Base-by-base conservation (phyloP, 1,140 invertebrate genomes). In the Drosophila littoralis region DNA sequence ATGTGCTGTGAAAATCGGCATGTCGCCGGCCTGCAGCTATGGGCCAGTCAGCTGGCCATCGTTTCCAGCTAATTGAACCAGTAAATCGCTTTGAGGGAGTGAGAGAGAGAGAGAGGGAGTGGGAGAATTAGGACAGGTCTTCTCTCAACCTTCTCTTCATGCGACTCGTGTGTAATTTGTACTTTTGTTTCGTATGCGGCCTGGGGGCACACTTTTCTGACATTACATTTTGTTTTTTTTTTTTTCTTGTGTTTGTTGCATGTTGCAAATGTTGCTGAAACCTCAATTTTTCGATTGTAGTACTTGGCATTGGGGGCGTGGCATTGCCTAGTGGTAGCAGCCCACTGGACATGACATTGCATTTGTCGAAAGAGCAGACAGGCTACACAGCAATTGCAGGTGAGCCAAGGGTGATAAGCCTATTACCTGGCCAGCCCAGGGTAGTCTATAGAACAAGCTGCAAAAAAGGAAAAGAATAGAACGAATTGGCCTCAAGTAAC, bases 21-120 rank as follows among this genome's bases (percentile, higher is more conserved):
- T 51, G 43, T 66, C 33, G 57, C 38, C 46, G 28, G 45, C 78
- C 78, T 7, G 48, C 1, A 70, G 83, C 83, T 80, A 55, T 79
- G 66, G 82, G 82, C 46, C 82, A 88, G 52, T 64, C 73, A 67
- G 12, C 22, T 4, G 46, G 17, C 28, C 50, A 48, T 60, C 43
- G 50, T 50, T 65, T 52, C 36, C 52, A 70, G 82, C 69, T 86
- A 88, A 89, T 89, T 89, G 84, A 89, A 78, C 83, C 77, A 58
- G 80, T 88, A 89, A 80, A 89, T 88, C 80, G 79, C 63, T 69
- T 55, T 69, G 40, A 9, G 43, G 10, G 33, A 9, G 48, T 52
- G 22, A 48, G 32, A 42, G 33, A 13, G 33, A 35, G 57, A 45
- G 38, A 51, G 38, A 52, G 22, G 13, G 42, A 46, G 13, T 9